Percentiles rank a stretch among this genome's conserved stretches.
Evolutionary conservation across 1,140 invertebrate species (phyloP).

Genomic region (Drosophila grimshawi): DNA sequence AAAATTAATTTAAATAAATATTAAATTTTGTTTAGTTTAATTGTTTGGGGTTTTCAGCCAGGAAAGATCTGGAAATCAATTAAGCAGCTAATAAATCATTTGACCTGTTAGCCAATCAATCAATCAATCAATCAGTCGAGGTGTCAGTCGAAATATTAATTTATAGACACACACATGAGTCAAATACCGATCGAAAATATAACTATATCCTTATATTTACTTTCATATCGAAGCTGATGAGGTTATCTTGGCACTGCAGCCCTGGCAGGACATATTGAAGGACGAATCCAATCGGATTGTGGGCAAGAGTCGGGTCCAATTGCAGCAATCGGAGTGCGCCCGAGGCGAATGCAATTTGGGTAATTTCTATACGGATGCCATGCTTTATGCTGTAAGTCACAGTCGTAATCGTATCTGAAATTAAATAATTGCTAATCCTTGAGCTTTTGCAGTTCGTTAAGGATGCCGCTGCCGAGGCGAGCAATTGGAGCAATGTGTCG

Average conservation of each 20-base stretch:
- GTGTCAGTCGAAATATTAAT: not conserved
- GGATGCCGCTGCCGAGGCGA: not conserved
- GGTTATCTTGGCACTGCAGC: slow-evolving; percentile 84
- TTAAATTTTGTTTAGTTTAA: not conserved
- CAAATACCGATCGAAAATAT: too few species aligned
- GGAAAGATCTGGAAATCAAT: too few species aligned
- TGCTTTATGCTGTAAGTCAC: slow-evolving; percentile 85
- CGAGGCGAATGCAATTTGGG: slow-evolving; percentile 90
- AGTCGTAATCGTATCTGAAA: slow-evolving; percentile 1
- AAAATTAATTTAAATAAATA: slow-evolving; percentile 14
- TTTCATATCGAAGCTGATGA: slow-evolving; percentile 37
- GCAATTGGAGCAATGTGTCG: slow-evolving; percentile 65
- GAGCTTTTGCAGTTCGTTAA: slow-evolving; percentile 52
- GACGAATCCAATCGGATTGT: slow-evolving; percentile 86
- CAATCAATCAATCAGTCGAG: not conserved
- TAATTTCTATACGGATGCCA: slow-evolving; percentile 90
- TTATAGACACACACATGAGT: too few species aligned
- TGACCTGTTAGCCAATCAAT: not conserved
- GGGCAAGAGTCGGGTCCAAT: slow-evolving; percentile 86
- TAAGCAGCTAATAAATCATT: not conserved
- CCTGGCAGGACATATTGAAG: slow-evolving; percentile 87
- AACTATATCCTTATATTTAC: not conserved
- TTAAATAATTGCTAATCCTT: not conserved
- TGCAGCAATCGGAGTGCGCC: slow-evolving; percentile 86
- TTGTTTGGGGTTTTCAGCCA: not conserved